Evolutionary conservation across 2,113 vertebrate genomes (phyloP).

Genomic region (Dipodomys merriami): DNA sequence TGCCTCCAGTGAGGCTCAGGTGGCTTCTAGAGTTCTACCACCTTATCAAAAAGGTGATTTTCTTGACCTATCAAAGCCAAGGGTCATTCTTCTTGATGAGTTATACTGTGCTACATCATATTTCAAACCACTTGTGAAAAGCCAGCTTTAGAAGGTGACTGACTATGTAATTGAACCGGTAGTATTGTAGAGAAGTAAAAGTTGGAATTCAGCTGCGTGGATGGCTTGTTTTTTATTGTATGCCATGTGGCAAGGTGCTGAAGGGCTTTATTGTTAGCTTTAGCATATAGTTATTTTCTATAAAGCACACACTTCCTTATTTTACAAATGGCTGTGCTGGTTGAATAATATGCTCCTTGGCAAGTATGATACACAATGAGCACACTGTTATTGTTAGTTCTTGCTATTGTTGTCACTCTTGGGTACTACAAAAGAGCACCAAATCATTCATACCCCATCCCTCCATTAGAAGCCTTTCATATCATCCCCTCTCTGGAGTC

Average conservation of each 20-base stretch:
- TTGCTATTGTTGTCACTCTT: background rate
- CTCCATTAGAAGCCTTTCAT: no score
- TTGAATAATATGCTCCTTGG: background rate
- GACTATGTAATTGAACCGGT: background rate
- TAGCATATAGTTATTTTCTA: background rate
- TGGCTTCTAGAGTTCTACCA: background rate
- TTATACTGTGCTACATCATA: background rate
- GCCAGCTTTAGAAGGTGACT: background rate
- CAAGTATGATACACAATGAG: background rate
- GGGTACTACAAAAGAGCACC: constrained; percentile 10
- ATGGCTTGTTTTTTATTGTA: background rate
- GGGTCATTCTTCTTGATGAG: background rate
- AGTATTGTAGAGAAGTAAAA: background rate
- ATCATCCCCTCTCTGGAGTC: background rate
- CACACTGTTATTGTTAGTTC: background rate
- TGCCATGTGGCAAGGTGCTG: background rate
- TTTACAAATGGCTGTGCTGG: background rate
- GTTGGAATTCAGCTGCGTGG: background rate
- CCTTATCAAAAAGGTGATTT: background rate
- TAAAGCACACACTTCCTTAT: background rate
- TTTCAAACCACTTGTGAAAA: background rate
- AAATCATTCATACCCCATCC: background rate
- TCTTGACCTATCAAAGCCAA: background rate
- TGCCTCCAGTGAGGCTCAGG: background rate
- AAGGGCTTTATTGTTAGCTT: background rate